phyloP scores from a whole-genome alignment of 2,797 vertebrate genomes.

The Karalla daura region DNA sequence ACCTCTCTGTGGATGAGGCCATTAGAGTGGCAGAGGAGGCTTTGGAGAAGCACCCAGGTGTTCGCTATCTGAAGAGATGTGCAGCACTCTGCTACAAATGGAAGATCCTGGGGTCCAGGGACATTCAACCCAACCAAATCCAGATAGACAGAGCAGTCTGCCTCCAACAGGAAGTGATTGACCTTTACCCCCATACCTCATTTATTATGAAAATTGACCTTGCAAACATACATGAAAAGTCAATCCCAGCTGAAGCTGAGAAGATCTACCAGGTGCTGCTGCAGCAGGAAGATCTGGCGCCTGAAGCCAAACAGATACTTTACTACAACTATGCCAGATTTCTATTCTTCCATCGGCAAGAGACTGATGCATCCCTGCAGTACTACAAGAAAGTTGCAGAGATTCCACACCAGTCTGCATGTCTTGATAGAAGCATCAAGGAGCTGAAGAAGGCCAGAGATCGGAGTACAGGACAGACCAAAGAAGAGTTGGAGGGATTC shows the following conservation, averaged over 20 bases:
- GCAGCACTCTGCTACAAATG: slow-evolving; percentile 53
- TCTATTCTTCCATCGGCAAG: fast-evolving
- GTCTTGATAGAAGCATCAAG: slow-evolving; percentile 8
- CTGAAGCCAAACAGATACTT: slow-evolving; percentile 42
- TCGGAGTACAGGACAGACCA: slow-evolving; percentile 3
- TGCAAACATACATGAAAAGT: slow-evolving; percentile 14
- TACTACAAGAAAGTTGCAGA: slow-evolving; percentile 23
- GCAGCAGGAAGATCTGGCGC: slow-evolving; percentile 1
- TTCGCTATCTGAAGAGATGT: slow-evolving; percentile 58
- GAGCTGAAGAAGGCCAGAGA: neutral
- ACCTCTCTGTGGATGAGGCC: slow-evolving; percentile 30
- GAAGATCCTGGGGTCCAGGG: slow-evolving; percentile 6
- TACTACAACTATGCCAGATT: slow-evolving; percentile 50
- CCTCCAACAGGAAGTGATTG: slow-evolving; percentile 43
- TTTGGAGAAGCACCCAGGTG: slow-evolving; percentile 46
- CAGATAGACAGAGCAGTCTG: slow-evolving; percentile 28
- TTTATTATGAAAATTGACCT: slow-evolving; percentile 26
- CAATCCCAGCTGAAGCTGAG: neutral
- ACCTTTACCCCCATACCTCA: slow-evolving; percentile 51
- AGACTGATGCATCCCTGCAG: fast-evolving
- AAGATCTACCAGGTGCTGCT: slow-evolving; percentile 55
- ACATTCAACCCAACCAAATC: neutral
- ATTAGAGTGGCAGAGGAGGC: slow-evolving; percentile 54
- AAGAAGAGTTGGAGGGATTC: neutral
- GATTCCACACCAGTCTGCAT: neutral